phyloP scores from a whole-genome alignment of 2,888 invertebrate genomes.

The Pyrocoelia pectoralis region DNA sequence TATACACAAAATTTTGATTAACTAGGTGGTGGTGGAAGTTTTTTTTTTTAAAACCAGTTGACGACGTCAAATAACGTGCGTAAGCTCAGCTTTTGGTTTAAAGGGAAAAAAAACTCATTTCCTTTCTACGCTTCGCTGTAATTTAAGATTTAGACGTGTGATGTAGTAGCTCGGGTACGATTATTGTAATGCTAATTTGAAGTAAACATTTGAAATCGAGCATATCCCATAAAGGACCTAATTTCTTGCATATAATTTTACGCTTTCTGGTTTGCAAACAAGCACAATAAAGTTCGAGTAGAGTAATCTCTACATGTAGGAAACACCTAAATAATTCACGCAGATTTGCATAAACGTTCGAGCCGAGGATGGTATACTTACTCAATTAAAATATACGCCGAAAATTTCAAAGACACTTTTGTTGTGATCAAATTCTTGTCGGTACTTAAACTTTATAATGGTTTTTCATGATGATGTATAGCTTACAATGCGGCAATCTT shows the following conservation, averaged over 20 bases:
- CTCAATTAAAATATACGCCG: slow-evolving; percentile 19
- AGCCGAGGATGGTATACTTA: slow-evolving; percentile 40
- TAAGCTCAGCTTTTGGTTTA: not conserved
- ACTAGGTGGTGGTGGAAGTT: not conserved
- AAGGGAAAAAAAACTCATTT: not conserved
- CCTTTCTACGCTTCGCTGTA: not conserved
- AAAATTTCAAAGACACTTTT: slow-evolving; percentile 5
- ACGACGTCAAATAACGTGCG: not conserved
- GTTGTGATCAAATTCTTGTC: slow-evolving; percentile 14
- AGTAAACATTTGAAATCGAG: slow-evolving; percentile 22
- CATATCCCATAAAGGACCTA: slow-evolving; percentile 25
- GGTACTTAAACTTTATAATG: slow-evolving; percentile 39
- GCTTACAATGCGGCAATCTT: slow-evolving; percentile 32
- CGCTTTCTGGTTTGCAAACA: slow-evolving; percentile 48
- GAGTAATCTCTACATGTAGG: slow-evolving; percentile 49
- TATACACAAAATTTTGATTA: too few relatives aligned
- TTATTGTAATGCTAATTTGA: slow-evolving; percentile 22
- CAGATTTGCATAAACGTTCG: slow-evolving; percentile 54
- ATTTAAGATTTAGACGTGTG: not conserved
- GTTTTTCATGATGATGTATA: slow-evolving; percentile 45
- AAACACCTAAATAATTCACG: slow-evolving; percentile 54
- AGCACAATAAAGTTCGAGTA: slow-evolving; percentile 49
- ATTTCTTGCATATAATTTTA: slow-evolving; percentile 48
- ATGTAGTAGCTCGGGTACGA: not conserved
- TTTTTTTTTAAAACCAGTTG: not conserved